phyloP scores from a whole-genome alignment of 2,113 vertebrate genomes.

The Scortum barcoo region DNA sequence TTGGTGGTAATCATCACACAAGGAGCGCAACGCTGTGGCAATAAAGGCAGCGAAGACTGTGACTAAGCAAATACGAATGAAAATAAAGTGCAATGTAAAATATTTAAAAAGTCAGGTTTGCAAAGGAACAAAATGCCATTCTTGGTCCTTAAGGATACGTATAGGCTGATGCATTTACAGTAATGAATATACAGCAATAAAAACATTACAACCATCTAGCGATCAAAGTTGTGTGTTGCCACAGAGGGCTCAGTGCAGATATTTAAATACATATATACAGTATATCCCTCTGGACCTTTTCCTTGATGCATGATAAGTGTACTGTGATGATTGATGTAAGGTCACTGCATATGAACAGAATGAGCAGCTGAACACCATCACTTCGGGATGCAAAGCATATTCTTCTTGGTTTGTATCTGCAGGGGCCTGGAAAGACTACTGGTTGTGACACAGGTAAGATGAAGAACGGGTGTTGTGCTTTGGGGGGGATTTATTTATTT shows the following conservation, averaged over 20 bases:
- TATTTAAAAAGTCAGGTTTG: neutral
- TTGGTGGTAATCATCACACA: too few relatives aligned
- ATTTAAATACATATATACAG: too few relatives aligned
- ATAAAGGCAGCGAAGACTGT: too few relatives aligned
- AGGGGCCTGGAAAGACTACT: neutral
- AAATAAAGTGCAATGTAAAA: neutral
- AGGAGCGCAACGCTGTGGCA: too few relatives aligned
- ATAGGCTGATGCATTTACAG: too few relatives aligned
- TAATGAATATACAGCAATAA: neutral
- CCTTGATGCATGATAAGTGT: slow-evolving; percentile 3
- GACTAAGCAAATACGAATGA: neutral
- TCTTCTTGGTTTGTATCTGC: neutral
- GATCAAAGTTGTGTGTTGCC: neutral
- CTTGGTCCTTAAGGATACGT: too few relatives aligned
- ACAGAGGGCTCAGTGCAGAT: neutral
- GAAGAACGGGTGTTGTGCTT: neutral
- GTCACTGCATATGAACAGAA: neutral
- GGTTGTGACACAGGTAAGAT: neutral
- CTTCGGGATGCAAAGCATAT: slow-evolving; percentile 13
- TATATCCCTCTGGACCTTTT: neutral
- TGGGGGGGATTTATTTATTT: neutral
- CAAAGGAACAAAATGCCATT: neutral
- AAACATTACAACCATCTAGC: neutral
- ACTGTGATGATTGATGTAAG: neutral
- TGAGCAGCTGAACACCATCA: slow-evolving; percentile 4